Evolutionary conservation across 2,888 invertebrate species (phyloP), one percentile per base, ranked within the genome.

Genomic region (Arctia plantaginis): DNA sequence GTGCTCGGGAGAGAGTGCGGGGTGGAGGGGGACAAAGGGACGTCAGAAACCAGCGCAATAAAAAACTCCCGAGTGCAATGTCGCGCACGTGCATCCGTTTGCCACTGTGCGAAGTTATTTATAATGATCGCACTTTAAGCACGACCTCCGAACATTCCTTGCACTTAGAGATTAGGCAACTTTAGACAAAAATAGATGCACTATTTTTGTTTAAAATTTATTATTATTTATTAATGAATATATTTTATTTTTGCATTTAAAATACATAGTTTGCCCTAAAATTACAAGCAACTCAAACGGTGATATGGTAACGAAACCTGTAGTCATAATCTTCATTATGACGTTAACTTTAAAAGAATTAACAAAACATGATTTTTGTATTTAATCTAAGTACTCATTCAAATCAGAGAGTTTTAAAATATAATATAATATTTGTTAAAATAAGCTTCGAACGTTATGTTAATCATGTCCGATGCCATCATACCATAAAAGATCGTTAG

Each of bases 61-160:
- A 95, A 94, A 95, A 93, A 88, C 88, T 87, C 82, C 86, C 84
- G 87, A 85, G 88, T 87, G 89, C 89, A 82, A 78, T 90, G 92
- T 91, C 92, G 91, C 92, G 92, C 95, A 95, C 95, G 95, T 95
- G 95, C 95, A 95, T 95, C 95, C 95, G 95, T 90, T 89, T 86
- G 90, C 90, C 87, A 88, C 91, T 90, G 90, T 91, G 94, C 93
- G 84, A 93, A 94, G 93, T 91, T 94, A 94, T 94, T 95, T 94
- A 90, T 88, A 91, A 86, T 88, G 82, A 77, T 44, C 78, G 76
- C 77, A 77, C 73, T 76, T 79, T 73, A 80, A 78, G 73, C 74
- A 72, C 74, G 77, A 76, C 82, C 76, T 82, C 76, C 71, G 35
- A 68, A 70, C 72, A 78, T 76, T 74, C 67, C 76, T 59, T 73